These are phyloP conservation scores for Tanaodytes sp. DNA, from an alignment of 2,888 invertebrate species.

Conservation along the genomic window DNA sequence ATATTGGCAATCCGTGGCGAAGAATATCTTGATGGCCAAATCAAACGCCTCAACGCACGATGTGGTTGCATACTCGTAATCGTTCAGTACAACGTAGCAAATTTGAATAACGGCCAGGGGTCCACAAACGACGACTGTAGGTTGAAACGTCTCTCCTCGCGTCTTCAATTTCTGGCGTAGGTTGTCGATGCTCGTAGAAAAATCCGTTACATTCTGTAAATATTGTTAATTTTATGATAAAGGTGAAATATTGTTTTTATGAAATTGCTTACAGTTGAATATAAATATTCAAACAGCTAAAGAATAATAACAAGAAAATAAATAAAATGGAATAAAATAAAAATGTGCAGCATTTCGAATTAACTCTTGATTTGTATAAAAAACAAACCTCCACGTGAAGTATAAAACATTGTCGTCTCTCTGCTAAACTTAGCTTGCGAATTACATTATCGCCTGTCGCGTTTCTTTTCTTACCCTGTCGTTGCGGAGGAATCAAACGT, in stretches of 20 bases:
- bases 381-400: conserved; percentile 5
- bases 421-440: conserved; percentile 6
- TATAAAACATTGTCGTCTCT: background rate
- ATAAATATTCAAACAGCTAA: background rate
- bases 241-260: background rate
- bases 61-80: background rate
- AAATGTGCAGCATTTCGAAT: background rate
- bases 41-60: conserved; percentile 3
- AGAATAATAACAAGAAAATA: background rate
- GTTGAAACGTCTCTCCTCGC: conserved; percentile 1
- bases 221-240: background rate
- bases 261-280: background rate
- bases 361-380: too few species aligned
- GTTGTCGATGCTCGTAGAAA: background rate
- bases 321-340: background rate
- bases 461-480: conserved; percentile 7
- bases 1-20: conserved; percentile 5
- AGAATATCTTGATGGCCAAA: conserved; percentile 1
- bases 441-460: background rate
- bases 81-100: conserved; percentile 4
- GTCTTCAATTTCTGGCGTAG: background rate
- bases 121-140: conserved; percentile 1
- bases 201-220: conserved; percentile 1
- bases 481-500: conserved; percentile 2
- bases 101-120: background rate